These are phyloP conservation scores for Deroplatys truncata DNA, from an alignment of 2,888 invertebrate genomes.

Conservation along the genomic window DNA sequence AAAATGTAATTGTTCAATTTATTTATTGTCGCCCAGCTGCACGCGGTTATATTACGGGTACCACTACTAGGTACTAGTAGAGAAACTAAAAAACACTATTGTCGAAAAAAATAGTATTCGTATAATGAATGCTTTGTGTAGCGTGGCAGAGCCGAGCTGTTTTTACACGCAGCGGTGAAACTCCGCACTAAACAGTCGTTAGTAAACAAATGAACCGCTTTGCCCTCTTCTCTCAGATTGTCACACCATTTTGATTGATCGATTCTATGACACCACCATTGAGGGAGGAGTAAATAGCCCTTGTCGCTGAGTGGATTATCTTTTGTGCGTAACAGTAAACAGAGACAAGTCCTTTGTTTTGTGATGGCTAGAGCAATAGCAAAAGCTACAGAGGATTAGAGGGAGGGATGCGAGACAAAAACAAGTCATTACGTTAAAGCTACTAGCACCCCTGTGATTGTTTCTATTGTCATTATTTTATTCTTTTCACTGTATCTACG, in stretches of 20 bases:
- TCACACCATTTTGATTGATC: neutral
- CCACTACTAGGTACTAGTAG: too few relatives aligned
- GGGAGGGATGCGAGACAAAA: neutral
- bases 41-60: too few relatives aligned
- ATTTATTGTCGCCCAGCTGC: too few relatives aligned
- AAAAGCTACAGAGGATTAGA: neutral
- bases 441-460: neutral
- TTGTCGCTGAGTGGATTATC: neutral
- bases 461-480: too few relatives aligned
- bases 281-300: neutral
- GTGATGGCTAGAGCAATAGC: neutral
- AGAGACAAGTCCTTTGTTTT: neutral
- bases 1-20: too few relatives aligned
- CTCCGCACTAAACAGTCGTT: neutral
- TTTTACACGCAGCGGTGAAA: too few relatives aligned
- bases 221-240: neutral
- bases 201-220: neutral
- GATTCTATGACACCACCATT: neutral
- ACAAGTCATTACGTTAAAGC: neutral
- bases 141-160: too few relatives aligned
- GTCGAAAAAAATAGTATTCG: too few relatives aligned
- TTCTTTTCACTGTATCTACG: too few relatives aligned
- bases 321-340: neutral
- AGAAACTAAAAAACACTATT: too few relatives aligned
- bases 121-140: too few relatives aligned